phyloP scores from a whole-genome alignment of 2,888 invertebrate genomes.

The Morpho deidamia region DNA sequence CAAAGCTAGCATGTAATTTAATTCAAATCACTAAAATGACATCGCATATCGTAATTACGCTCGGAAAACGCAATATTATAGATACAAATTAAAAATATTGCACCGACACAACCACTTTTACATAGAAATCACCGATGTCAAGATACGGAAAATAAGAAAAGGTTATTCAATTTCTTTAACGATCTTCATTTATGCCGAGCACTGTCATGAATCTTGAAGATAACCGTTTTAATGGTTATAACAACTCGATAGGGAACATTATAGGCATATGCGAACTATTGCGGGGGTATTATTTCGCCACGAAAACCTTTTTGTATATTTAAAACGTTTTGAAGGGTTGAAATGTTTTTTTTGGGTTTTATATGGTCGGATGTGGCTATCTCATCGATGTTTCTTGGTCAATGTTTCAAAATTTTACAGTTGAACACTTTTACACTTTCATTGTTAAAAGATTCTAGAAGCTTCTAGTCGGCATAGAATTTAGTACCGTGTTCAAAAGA shows the following conservation, averaged over 20 bases:
- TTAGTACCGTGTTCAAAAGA: too few species aligned
- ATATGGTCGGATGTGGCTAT: not conserved
- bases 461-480: too few species aligned
- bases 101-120: not conserved
- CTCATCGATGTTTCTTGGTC: too few species aligned
- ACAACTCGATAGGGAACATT: slow-evolving; percentile 43
- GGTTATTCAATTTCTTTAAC: slow-evolving; percentile 12
- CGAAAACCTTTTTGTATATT: slow-evolving; percentile 25
- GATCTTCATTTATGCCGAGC: slow-evolving; percentile 7
- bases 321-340: slow-evolving; percentile 30
- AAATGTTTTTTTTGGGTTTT: not conserved
- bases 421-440: too few species aligned
- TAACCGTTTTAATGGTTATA: slow-evolving; percentile 67
- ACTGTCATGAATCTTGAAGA: slow-evolving; percentile 62
- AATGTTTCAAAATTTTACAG: too few species aligned
- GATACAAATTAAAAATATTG: not conserved
- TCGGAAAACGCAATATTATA: too few species aligned
- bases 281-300: not conserved
- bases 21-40: too few species aligned
- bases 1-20: too few species aligned
- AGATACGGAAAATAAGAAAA: slow-evolving; percentile 2
- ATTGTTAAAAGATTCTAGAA: too few species aligned
- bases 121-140: not conserved
- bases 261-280: slow-evolving; percentile 22
- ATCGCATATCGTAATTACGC: too few species aligned